Conservation (phyloP, 2,888 invertebrate species). For the Halictus quadricinctus region DNA sequence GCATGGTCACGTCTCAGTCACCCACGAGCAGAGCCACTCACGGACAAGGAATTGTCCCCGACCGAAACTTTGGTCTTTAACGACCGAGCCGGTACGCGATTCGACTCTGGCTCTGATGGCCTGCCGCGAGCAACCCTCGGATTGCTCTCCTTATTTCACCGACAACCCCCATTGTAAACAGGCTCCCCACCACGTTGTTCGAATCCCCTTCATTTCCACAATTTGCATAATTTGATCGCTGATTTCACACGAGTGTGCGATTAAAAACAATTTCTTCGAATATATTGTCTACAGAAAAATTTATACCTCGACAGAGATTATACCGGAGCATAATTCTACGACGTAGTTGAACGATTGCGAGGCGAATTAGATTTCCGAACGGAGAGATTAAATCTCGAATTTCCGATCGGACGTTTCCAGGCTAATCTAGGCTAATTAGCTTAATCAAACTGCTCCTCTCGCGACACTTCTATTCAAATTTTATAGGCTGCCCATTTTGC, state of each 20-base stretch:
- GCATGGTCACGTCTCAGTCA: slow-evolving; percentile 57
- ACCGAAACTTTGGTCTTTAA: slow-evolving; percentile 69
- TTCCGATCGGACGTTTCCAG: background rate
- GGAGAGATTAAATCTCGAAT: background rate
- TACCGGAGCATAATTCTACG: background rate
- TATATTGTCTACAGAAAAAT: background rate
- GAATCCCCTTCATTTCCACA: background rate
- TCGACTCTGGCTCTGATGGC: slow-evolving; percentile 71
- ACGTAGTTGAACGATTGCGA: background rate
- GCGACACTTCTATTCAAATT: background rate
- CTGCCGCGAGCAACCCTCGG: slow-evolving; percentile 59
- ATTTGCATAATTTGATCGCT: background rate
- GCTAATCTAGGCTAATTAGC: background rate
- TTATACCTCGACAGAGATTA: background rate
- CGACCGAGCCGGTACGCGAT: slow-evolving; percentile 64
- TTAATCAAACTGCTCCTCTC: background rate
- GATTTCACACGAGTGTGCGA: background rate
- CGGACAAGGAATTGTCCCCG: slow-evolving; percentile 49
- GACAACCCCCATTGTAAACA: slow-evolving; percentile 47
- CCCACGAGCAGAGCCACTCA: slow-evolving; percentile 29
- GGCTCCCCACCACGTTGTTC: slow-evolving; percentile 11
- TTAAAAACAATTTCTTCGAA: background rate
- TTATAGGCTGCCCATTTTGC: background rate
- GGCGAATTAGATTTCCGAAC: background rate
- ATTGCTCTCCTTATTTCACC: slow-evolving; percentile 51